Evolutionary conservation across 2,888 invertebrate genomes (phyloP), one percentile per base, ranked within the genome.

Genomic region (Aphidoletes aphidimyza): DNA sequence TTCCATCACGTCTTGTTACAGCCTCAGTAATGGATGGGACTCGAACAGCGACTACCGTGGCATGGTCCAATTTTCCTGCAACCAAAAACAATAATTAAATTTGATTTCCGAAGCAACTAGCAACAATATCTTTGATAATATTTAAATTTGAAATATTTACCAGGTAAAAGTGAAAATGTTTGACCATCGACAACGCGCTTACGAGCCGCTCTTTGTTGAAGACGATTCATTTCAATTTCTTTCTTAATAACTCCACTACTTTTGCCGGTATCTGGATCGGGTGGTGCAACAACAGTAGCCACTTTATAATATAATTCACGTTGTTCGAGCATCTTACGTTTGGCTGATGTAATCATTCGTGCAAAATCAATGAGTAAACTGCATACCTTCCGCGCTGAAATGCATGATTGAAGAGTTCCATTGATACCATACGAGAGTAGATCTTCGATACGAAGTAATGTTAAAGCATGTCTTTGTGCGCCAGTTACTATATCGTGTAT

Each of bases 321-420:
- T 88, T 97, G 96, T 89, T 97, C 97, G 36, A 97, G 90, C 1
- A 95, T 94, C 87, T 94, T 93, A 86, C 97, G 91, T 88, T 96
- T 96, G 0, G 95, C 95, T 36, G 95, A 94, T 49, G 96, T 96
- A 84, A 97, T 93, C 89, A 92, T 93, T 86, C 94, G 92, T 2
- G 95, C 95, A 89, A 96, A 97, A 88, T 95, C 94, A 84, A 95
- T 91, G 84, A 96, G 90, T 86, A 93, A 92, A 88, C 93, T 94
- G 87, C 94, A 96, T 83, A 95, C 90, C 85, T 92, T 91, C 86
- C 92, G 91, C 19, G 95, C 93, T 59, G 92, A 92, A 6, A 91
- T 90, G 87, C 93, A 93, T 0, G 93, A 92, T 5, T 91, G 91
- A 83, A 94, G 93, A 83, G 92, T 91, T 19, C 92, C 92, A 85